A percentile compares a stretch with the other conserved stretches of the same genome.
phyloP scores from a whole-genome alignment of 2,797 vertebrate genomes.

The Cirrhinus mrigala region DNA sequence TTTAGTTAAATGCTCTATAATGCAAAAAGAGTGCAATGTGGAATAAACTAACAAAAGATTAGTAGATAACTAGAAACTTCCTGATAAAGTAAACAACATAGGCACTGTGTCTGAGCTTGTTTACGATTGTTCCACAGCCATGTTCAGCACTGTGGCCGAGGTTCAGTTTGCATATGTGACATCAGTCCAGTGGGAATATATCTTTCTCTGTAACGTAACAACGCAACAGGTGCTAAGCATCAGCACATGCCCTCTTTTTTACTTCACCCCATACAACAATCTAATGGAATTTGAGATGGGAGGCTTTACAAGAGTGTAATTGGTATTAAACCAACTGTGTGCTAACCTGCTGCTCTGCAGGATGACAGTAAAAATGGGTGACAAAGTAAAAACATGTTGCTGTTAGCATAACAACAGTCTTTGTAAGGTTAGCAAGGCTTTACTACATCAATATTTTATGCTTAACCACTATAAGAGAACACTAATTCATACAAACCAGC shows the following conservation, averaged over 20 bases:
- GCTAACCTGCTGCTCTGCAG: constrained; percentile 5
- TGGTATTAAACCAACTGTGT: background rate
- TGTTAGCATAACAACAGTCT: background rate
- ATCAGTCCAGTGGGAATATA: constrained; percentile 78
- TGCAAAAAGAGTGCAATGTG: background rate
- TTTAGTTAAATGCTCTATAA: background rate
- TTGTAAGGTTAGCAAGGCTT: background rate
- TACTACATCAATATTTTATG: background rate
- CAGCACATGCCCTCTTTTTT: constrained; percentile 54
- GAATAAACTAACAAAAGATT: background rate
- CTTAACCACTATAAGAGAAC: background rate
- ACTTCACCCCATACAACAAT: constrained; percentile 26
- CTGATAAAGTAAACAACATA: constrained; percentile 38
- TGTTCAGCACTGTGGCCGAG: constrained; percentile 64
- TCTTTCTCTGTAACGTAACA: constrained; percentile 74
- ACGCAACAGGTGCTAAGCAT: constrained; percentile 79
- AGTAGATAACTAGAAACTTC: background rate
- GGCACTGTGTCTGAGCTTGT: constrained; percentile 36
- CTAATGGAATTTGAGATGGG: constrained; percentile 55
- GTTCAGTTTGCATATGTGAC: constrained; percentile 84
- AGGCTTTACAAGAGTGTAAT: background rate
- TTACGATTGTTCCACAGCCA: constrained; percentile 48
- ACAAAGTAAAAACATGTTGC: background rate
- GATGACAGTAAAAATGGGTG: background rate
- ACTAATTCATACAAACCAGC: background rate